Conservation (phyloP, 2,797 vertebrate species). For the Diplodus puntazzo region DNA sequence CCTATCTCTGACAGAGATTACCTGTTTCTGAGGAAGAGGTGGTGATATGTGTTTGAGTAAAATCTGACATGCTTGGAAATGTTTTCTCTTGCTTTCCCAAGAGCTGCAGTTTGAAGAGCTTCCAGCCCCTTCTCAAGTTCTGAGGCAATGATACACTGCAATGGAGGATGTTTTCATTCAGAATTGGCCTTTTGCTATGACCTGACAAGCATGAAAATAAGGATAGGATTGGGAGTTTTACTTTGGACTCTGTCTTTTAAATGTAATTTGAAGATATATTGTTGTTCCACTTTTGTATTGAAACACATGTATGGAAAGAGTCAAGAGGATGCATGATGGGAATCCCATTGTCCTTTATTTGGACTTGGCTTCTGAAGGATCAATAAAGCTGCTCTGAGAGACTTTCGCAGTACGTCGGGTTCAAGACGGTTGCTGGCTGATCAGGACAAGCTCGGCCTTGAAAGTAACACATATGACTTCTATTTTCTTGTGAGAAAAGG, state of each 20-base stretch:
- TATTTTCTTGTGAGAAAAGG: slow-evolving; percentile 50
- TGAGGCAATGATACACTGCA: slow-evolving; percentile 33
- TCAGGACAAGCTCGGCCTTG: slow-evolving; percentile 38
- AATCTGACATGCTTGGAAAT: slow-evolving; percentile 63
- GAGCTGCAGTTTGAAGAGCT: slow-evolving; percentile 65
- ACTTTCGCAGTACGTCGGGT: slow-evolving; percentile 31
- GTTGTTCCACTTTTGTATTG: slow-evolving; percentile 47
- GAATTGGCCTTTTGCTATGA: slow-evolving; percentile 35
- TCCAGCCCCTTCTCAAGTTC: slow-evolving; percentile 64
- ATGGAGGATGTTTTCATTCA: slow-evolving; percentile 64
- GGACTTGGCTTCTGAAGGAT: slow-evolving; percentile 52
- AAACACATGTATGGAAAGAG: slow-evolving; percentile 50
- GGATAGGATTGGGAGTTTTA: slow-evolving; percentile 42
- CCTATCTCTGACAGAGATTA: slow-evolving; percentile 34
- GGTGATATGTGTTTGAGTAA: slow-evolving; percentile 56
- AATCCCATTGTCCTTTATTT: slow-evolving; percentile 48
- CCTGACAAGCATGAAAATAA: slow-evolving; percentile 67
- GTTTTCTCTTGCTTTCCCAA: slow-evolving; percentile 51
- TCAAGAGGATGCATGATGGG: slow-evolving; percentile 27
- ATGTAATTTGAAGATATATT: slow-evolving; percentile 50
- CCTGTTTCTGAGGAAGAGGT: slow-evolving; percentile 35
- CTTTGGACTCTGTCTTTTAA: slow-evolving; percentile 38
- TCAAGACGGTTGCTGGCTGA: slow-evolving; percentile 41
- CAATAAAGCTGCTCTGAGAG: slow-evolving; percentile 43
- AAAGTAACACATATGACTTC: slow-evolving; percentile 55